A percentile compares a stretch with the other conserved stretches of the same genome.
These are phyloP conservation scores for Andricus quercusramuli DNA, from an alignment of 2,888 invertebrate species.

Conservation along the genomic window DNA sequence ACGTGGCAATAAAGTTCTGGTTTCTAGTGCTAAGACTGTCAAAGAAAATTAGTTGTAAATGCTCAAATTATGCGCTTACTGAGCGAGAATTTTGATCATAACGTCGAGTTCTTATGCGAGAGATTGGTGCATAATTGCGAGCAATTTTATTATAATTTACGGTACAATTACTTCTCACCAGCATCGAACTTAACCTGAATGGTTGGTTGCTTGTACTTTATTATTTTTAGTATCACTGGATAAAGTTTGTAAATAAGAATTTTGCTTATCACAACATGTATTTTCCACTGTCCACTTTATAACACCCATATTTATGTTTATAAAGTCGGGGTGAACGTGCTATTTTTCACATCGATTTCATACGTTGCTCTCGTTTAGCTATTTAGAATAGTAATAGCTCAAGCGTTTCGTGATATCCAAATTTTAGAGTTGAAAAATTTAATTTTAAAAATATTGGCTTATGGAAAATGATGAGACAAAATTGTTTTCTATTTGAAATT, in stretches of 20 bases:
- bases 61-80: not conserved
- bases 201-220: conserved; percentile 9
- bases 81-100: not conserved
- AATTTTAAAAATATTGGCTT: too few species aligned
- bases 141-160: conserved; percentile 34
- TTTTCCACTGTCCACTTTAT: conserved; percentile 9
- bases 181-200: conserved; percentile 23
- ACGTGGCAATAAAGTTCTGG: not conserved
- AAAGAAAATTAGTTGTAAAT: conserved; percentile 13
- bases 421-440: too few species aligned
- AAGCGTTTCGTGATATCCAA: too few species aligned
- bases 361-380: not conserved
- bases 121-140: conserved; percentile 29
- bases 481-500: too few species aligned
- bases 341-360: conserved; percentile 7
- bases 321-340: conserved; percentile 5
- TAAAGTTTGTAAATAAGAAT: conserved; percentile 28
- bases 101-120: conserved; percentile 9
- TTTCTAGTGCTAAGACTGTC: conserved; percentile 15
- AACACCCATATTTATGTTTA: conserved; percentile 15
- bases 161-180: conserved; percentile 27
- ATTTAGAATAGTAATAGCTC: not conserved
- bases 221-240: conserved; percentile 18
- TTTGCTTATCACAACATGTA: conserved; percentile 25
- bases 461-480: too few species aligned